Evolutionary conservation across 2,888 invertebrate species (phyloP), one percentile per base, ranked within the genome.

Genomic region (Rhamnusium bicolor): DNA sequence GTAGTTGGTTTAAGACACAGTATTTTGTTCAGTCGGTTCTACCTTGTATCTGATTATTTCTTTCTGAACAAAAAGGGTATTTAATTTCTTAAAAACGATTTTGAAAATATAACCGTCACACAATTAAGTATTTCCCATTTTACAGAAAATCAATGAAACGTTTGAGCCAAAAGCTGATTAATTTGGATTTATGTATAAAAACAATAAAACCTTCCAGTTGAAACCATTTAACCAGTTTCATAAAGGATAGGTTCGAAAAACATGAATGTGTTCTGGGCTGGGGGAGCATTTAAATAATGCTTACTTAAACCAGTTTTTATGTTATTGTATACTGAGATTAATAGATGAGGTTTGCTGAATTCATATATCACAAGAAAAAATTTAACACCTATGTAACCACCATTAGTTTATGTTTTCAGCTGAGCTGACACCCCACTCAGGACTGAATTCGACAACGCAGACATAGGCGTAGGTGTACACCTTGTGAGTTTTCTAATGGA

Each of bases 281-380:
- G n/a, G 40, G 40, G 40, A n/a, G n/a, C n/a, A 40, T 40, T 40
- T 40, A n/a, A 40, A 40, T n/a, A 1, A n/a, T 4, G 40, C n/a
- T n/a, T 40, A 40, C 40, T 4, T 12, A 40, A 40, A 10, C 40
- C 40, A 40, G n/a, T 40, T 40, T 40, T 40, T 40, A n/a, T 40
- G 40, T 40, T 40, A 40, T 19, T 19, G 3, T 27, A 54, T n/a
- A 54, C 12, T 2, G 24, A 56, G 56, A 56, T 24, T 24, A 56
- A 56, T 56, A 24, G 10, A 56, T 24, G 56, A n/a, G 24, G n/a
- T 24, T 24, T 24, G 56, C 27, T n/a, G 56, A 56, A 56, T 56
- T 24, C 21, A 56, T 24, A 24, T 56, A 24, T 24, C 14, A 24
- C 21, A 14, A 3, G 40, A 40, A 40, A n/a, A 40, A 32, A 40